phyloP scores from a whole-genome alignment of 92 coral and sea anemone species.

The Zoanthus sansibaricus region DNA sequence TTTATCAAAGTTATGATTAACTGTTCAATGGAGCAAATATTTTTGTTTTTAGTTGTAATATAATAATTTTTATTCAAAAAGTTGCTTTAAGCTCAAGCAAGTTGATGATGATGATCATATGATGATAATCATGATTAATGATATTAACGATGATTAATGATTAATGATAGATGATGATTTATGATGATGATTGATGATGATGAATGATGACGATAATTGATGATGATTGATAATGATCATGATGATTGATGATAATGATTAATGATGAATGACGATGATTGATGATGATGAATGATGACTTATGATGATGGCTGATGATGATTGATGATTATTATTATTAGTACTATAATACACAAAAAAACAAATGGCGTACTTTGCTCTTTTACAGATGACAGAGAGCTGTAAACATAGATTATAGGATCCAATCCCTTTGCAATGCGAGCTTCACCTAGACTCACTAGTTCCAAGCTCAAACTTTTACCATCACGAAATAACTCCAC shows the following conservation, averaged over 20 bases:
- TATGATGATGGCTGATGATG: too few species aligned
- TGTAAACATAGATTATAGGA: not conserved
- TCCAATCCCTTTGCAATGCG: not conserved
- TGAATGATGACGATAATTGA: not conserved
- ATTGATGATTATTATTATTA: too few species aligned
- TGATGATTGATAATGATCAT: too few species aligned
- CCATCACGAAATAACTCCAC: slow-evolving; percentile 20
- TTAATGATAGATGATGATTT: not conserved
- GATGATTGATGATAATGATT: not conserved
- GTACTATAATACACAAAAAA: not conserved
- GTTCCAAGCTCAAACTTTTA: slow-evolving; percentile 13
- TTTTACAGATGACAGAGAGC: not conserved
- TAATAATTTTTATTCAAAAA: too few species aligned
- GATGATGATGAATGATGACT: too few species aligned
- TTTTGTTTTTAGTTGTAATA: too few species aligned
- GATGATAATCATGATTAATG: not conserved
- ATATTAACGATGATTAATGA: not conserved
- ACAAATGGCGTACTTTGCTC: not conserved
- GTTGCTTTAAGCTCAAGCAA: too few species aligned
- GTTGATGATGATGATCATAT: too few species aligned
- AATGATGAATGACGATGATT: not conserved
- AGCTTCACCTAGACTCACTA: slow-evolving; percentile 13
- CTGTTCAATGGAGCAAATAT: too few species aligned
- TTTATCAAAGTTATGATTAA: too few species aligned
- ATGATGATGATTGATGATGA: not conserved